Percentiles rank a stretch among this genome's conserved stretches.
Evolutionary conservation across 2,888 invertebrate species (phyloP).

Genomic region (Stenodera caucasica): DNA sequence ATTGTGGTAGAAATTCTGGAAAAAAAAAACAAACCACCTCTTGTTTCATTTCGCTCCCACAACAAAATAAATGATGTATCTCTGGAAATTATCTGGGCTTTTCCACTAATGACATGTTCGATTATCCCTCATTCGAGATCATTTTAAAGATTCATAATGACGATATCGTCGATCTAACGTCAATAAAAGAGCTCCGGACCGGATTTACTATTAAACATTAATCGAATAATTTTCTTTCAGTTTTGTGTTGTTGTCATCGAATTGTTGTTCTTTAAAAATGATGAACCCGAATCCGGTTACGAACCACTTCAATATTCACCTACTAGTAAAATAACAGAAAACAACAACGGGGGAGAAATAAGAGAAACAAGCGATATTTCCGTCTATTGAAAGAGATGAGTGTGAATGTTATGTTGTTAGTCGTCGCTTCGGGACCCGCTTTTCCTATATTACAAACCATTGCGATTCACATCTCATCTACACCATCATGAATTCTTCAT

Average conservation of each 20-base stretch:
- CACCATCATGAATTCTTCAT: constrained; percentile 52
- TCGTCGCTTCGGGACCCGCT: constrained; percentile 35
- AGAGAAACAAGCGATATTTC: not conserved
- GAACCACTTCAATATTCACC: not conserved
- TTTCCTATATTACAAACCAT: constrained; percentile 43
- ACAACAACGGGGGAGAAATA: not conserved
- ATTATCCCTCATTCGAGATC: constrained; percentile 30
- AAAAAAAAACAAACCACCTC: not conserved
- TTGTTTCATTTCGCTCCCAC: not conserved
- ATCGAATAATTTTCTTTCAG: not conserved
- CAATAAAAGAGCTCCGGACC: constrained; percentile 21
- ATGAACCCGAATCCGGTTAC: no score
- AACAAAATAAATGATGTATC: not conserved
- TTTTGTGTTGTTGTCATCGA: not conserved
- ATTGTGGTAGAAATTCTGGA: no score
- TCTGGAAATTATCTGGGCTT: constrained; percentile 2
- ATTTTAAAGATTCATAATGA: constrained; percentile 34
- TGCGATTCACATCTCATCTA: constrained; percentile 52
- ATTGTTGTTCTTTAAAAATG: not conserved
- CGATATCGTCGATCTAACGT: constrained; percentile 28
- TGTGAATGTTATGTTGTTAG: constrained; percentile 30
- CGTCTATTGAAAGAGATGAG: constrained; percentile 8
- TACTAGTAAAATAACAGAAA: not conserved
- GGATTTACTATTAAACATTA: not conserved
- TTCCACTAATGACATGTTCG: constrained; percentile 34